Conservation (phyloP, 1,140 invertebrate species). For the Mercenaria mercenaria region DNA sequence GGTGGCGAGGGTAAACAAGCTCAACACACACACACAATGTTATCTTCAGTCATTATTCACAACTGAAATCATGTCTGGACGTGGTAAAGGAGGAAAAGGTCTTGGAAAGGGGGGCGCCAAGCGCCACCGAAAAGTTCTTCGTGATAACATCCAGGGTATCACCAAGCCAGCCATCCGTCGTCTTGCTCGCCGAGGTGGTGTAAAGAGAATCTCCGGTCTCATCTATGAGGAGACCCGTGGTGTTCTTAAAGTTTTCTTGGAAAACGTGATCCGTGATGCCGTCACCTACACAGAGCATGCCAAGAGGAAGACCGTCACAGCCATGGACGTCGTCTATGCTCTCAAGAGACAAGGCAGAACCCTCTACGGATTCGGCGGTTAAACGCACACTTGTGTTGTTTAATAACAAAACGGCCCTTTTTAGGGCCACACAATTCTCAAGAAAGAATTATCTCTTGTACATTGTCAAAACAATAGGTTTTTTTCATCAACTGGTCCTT, state of each 20-base stretch:
- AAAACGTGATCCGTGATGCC: conserved; percentile 93
- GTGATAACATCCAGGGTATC: conserved; percentile 92
- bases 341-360: conserved; percentile 93
- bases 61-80: conserved; percentile 78
- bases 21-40: no score
- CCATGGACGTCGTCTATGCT: conserved; percentile 95
- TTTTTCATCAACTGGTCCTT: no score
- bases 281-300: conserved; percentile 95
- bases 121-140: conserved; percentile 85
- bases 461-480: no score
- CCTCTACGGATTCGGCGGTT: conserved; percentile 89
- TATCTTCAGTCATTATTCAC: not conserved
- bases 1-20: no score
- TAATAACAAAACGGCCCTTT: conserved; percentile 67
- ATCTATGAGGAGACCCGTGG: conserved; percentile 88
- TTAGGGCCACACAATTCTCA: conserved; percentile 73
- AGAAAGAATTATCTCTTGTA: not conserved
- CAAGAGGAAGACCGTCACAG: conserved; percentile 93
- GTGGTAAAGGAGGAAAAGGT: conserved; percentile 84
- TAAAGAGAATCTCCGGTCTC: conserved; percentile 92
- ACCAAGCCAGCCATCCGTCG: conserved; percentile 90
- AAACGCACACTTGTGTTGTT: conserved; percentile 67
- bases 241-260: conserved; percentile 91
- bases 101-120: conserved; percentile 84
- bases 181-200: conserved; percentile 91